Conservation (phyloP, 2,888 invertebrate genomes). For the Anorthoa munda region DNA sequence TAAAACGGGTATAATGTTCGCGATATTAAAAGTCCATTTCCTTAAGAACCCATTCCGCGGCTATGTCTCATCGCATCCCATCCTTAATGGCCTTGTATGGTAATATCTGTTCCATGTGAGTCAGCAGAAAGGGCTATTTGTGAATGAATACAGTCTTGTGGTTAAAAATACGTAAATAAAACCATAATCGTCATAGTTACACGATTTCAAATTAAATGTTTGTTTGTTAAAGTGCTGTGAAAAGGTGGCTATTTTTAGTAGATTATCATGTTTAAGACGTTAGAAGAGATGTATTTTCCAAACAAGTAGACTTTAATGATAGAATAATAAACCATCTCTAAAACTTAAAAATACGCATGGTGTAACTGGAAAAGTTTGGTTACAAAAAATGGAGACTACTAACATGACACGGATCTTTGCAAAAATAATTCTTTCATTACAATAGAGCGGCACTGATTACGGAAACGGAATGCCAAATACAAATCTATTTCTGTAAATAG, state of each 20-base stretch:
- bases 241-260: constrained; percentile 45
- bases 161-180: constrained; percentile 48
- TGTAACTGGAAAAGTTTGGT: constrained; percentile 13
- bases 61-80: constrained; percentile 67
- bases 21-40: constrained; percentile 74
- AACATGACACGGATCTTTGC: constrained; percentile 9
- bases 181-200: constrained; percentile 40
- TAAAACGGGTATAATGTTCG: constrained; percentile 59
- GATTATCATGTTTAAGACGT: constrained; percentile 34
- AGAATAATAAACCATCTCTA: constrained; percentile 25
- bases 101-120: constrained; percentile 64
- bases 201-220: constrained; percentile 29
- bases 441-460: constrained; percentile 24
- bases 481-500: constrained; percentile 43
- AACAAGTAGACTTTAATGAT: constrained; percentile 33
- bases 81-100: constrained; percentile 70
- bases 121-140: constrained; percentile 55
- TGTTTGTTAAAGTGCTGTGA: constrained; percentile 23
- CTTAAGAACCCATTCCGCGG: constrained; percentile 70
- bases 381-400: neutral
- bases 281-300: constrained; percentile 26
- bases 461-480: constrained; percentile 18
- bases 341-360: constrained; percentile 11
- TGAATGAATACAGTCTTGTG: constrained; percentile 56
- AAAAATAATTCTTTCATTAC: constrained; percentile 5